Base-by-base conservation (phyloP, 2,113 vertebrate genomes). In the Cebus imitator region DNA sequence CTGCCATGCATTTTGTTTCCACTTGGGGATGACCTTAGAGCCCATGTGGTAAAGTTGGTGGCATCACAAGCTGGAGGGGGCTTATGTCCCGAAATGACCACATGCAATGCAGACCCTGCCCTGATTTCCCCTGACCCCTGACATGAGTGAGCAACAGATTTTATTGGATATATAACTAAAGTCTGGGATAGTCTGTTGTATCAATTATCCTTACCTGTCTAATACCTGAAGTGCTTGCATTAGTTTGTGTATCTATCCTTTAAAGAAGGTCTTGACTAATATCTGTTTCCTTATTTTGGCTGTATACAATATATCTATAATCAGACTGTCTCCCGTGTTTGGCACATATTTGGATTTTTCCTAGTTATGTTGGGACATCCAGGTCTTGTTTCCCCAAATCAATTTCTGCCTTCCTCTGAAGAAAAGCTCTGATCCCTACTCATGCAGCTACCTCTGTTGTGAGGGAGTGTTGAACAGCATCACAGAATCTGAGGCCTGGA, bases 381-480 rank as follows among this genome's bases (percentile, higher is more conserved):
- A 43, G 45, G 37, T 82, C 70, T 48, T 83, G 20, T 66, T 52
- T 43, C 7, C 35, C 75, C 82, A 78, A 64, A 23, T 75, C 76
- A 27, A 23, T 45, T 40, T 89, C 5, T 45, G 10, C 82, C 73
- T 93, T 89, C 66, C 58, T 80, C 50, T 87, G 25, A 43, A 81
- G 18, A 48, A 64, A 70, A 23, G 11, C 43, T 45, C 2, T 32
- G 52, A 2, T 45, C 64, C 70, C 16, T 52, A 6, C 8, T 43
- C 25, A 3, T 30, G 37, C 16, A 30, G 32, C 57, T 88, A 30
- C 25, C 57, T 88, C 43, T 45, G 6, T 72, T 8, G 1, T 32
- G 23, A 75, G 20, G 40, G 16, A 20, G 6, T 1, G 0, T 7
- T 37, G n/a, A 82, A 6, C 40, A 21, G 3, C n/a, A 5, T 23